A percentile compares a stretch with the other conserved stretches of the same genome.
Evolutionary conservation across 2,888 invertebrate genomes (phyloP).

Genomic region (Ypsolopha sequella): DNA sequence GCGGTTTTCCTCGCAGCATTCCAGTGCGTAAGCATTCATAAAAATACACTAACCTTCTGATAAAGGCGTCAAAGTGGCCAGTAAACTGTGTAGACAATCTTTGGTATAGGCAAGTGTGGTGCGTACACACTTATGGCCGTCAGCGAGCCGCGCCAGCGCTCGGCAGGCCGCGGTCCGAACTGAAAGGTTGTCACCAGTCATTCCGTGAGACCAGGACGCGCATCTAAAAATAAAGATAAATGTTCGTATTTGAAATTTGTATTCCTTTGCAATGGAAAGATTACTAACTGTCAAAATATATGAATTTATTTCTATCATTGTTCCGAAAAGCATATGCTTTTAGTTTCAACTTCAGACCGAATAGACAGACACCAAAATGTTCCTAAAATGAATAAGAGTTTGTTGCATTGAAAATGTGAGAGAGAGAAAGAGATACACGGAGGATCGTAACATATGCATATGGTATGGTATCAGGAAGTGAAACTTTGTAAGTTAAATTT

Average conservation of each 20-base stretch:
- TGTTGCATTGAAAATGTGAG: too few species aligned
- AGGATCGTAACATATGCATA: too few species aligned
- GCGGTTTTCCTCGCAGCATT: too few species aligned
- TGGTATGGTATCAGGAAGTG: too few species aligned
- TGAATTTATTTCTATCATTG: background rate
- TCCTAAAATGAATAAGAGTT: too few species aligned
- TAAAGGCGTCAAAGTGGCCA: conserved; percentile 31
- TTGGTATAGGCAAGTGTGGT: conserved; percentile 37
- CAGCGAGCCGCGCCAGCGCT: conserved; percentile 28
- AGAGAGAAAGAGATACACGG: too few species aligned
- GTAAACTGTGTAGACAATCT: conserved; percentile 44
- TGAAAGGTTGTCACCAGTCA: conserved; percentile 12
- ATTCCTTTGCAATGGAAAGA: background rate
- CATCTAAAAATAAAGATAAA: conserved; percentile 25
- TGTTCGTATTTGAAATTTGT: too few species aligned
- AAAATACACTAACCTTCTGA: conserved; percentile 23
- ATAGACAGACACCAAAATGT: too few species aligned
- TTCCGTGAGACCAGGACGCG: conserved; percentile 27
- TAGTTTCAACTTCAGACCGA: background rate
- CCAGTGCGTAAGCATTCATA: background rate
- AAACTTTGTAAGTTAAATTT: too few species aligned
- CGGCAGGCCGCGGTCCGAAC: conserved; percentile 35
- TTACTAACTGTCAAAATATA: background rate
- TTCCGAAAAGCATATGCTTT: too few species aligned
- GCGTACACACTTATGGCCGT: conserved; percentile 34